Evolutionary conservation across 2,888 invertebrate species (phyloP).

Genomic region (Drosophila hawaiiensis): DNA sequence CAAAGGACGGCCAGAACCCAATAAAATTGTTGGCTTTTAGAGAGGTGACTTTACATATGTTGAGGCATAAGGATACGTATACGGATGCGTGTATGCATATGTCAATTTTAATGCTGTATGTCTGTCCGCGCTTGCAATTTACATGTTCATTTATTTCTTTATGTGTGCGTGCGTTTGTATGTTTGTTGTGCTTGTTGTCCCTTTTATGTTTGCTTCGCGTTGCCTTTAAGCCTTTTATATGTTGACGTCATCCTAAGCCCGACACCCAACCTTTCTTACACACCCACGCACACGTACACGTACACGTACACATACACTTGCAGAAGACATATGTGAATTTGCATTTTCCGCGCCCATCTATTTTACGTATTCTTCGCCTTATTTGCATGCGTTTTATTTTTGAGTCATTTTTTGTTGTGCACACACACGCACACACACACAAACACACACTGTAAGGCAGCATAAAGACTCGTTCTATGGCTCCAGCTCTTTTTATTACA

Average conservation of each 20-base stretch:
- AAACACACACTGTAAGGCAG: constrained; percentile 11
- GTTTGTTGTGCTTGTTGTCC: constrained; percentile 30
- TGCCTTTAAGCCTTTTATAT: constrained; percentile 68
- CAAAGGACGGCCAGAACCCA: constrained; percentile 6
- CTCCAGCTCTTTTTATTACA: constrained; percentile 48
- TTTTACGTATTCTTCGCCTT: constrained; percentile 72
- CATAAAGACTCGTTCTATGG: constrained; percentile 11
- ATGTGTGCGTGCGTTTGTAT: constrained; percentile 7
- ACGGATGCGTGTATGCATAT: constrained; percentile 8
- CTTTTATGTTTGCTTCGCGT: constrained; percentile 46
- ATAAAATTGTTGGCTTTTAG: constrained; percentile 21
- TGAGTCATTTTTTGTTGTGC: constrained; percentile 50
- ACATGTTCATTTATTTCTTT: constrained; percentile 8
- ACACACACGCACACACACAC: constrained; percentile 13
- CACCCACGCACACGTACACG: not conserved
- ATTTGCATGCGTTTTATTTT: constrained; percentile 74
- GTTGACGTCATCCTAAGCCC: constrained; percentile 46
- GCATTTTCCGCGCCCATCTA: constrained; percentile 70
- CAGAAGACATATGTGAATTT: constrained; percentile 45
- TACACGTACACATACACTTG: not conserved
- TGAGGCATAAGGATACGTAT: constrained; percentile 1
- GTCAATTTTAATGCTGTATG: not conserved
- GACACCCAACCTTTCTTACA: constrained; percentile 4
- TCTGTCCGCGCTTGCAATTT: constrained; percentile 11
- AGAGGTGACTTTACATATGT: constrained; percentile 45